Conservation (phyloP, 53 echinoderm and acorn worm species). For the Mesocentrotus franciscanus region DNA sequence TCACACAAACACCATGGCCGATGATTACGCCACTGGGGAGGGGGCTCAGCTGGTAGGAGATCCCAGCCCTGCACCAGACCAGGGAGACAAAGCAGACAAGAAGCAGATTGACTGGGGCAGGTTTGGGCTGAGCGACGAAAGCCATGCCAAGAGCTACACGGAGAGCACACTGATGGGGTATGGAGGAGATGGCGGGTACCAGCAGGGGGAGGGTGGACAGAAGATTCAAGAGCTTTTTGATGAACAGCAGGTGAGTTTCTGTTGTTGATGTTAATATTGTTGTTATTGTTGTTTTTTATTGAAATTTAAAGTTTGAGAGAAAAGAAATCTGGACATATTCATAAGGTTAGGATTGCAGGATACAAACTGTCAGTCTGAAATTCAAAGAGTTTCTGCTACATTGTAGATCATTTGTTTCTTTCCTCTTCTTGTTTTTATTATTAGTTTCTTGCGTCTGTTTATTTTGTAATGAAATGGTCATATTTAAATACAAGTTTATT, state of each 20-base stretch:
- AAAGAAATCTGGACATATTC: not conserved
- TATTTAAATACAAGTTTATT: no score
- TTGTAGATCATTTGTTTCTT: not conserved
- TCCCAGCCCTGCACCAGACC: slow-evolving; percentile 22
- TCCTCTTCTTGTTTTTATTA: not conserved
- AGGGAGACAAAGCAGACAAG: not conserved
- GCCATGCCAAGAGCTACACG: slow-evolving; percentile 71
- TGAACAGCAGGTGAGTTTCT: slow-evolving; percentile 92
- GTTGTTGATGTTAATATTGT: not conserved
- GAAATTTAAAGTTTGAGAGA: not conserved
- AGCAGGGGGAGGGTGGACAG: slow-evolving; percentile 82
- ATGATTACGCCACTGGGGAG: slow-evolving; percentile 5
- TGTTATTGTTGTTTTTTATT: not conserved
- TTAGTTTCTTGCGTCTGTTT: not conserved
- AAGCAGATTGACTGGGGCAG: slow-evolving; percentile 94
- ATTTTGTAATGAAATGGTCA: not conserved
- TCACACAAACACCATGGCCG: slow-evolving; percentile 17
- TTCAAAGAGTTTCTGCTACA: not conserved
- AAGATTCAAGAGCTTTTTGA: slow-evolving; percentile 96
- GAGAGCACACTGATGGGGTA: slow-evolving; percentile 71
- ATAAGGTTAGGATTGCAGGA: not conserved
- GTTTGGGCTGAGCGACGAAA: slow-evolving; percentile 92
- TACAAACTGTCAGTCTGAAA: not conserved
- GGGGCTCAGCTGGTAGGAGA: slow-evolving; percentile 38
- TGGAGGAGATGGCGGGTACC: slow-evolving; percentile 81